phyloP scores from a whole-genome alignment of 2,797 vertebrate species.

The Sebastes iracundus region DNA sequence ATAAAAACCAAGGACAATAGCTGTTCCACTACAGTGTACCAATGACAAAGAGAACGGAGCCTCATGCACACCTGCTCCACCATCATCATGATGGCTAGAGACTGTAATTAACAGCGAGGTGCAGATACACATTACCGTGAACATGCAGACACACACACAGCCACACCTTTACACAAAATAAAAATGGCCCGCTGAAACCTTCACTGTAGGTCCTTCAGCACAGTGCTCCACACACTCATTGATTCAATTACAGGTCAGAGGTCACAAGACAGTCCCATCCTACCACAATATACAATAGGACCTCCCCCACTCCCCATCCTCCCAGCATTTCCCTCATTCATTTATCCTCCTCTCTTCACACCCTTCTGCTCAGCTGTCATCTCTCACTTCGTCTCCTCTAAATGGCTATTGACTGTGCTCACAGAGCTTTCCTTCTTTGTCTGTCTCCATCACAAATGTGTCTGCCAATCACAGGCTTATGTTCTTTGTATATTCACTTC shows the following conservation, averaged over 20 bases:
- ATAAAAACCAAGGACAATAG: conserved; percentile 46
- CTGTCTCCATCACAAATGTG: conserved; percentile 71
- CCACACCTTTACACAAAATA: conserved; percentile 44
- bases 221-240: conserved; percentile 52
- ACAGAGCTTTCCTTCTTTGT: conserved; percentile 72
- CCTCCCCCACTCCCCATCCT: conserved; percentile 71
- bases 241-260: conserved; percentile 76
- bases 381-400: conserved; percentile 78
- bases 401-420: conserved; percentile 77
- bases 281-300: conserved; percentile 63
- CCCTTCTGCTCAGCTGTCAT: conserved; percentile 80
- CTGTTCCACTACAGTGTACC: conserved; percentile 19
- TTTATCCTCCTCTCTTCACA: conserved; percentile 72
- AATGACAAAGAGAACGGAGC: conserved; percentile 48
- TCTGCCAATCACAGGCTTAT: conserved; percentile 73
- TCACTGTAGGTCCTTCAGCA: conserved; percentile 62
- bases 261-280: conserved; percentile 70
- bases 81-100: conserved; percentile 40
- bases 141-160: conserved; percentile 18
- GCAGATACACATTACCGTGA: conserved; percentile 14
- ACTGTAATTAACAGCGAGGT: conserved; percentile 43
- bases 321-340: conserved; percentile 70
- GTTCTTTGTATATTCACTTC: conserved; percentile 59
- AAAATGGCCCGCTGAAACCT: conserved; percentile 36
- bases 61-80: conserved; percentile 50